Evolutionary conservation across 2,797 vertebrate genomes (phyloP).

Genomic region (Poliocrania exsul): DNA sequence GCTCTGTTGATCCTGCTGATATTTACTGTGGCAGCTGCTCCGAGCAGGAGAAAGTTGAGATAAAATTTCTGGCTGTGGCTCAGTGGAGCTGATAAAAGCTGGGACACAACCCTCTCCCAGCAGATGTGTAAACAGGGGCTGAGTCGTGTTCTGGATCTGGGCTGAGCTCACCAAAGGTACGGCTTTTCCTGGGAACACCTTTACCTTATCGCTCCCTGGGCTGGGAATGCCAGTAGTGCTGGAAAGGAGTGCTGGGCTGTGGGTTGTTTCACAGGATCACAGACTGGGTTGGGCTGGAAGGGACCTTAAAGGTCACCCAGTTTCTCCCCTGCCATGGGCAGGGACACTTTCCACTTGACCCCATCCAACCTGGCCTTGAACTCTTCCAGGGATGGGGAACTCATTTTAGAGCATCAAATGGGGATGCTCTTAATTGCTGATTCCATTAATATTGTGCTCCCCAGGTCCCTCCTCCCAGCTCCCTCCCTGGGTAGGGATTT

Average conservation of each 20-base stretch:
- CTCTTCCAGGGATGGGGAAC: not conserved
- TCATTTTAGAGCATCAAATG: not conserved
- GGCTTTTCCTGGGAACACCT: constrained; percentile 33
- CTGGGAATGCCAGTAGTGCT: not conserved
- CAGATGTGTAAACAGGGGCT: not conserved
- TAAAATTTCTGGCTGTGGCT: constrained; percentile 5
- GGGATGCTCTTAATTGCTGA: not conserved
- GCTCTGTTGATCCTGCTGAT: constrained; percentile 4
- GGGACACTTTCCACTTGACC: not conserved
- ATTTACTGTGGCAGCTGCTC: constrained; percentile 29
- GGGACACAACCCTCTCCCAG: not conserved
- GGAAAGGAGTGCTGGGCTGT: not conserved
- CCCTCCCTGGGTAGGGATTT: not conserved
- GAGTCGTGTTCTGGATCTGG: not conserved
- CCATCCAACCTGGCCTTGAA: accelerated
- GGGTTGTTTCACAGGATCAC: not conserved
- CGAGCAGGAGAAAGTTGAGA: not conserved
- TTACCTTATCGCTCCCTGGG: not conserved
- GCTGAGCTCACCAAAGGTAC: not conserved
- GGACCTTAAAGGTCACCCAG: not conserved
- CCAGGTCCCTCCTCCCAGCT: not conserved
- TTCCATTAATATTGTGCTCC: accelerated
- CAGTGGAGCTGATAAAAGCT: not conserved
- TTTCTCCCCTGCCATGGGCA: not conserved
- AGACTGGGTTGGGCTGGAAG: not conserved